Conservation (phyloP, 2,113 vertebrate genomes). For the Eulacestoma nigropectus region DNA sequence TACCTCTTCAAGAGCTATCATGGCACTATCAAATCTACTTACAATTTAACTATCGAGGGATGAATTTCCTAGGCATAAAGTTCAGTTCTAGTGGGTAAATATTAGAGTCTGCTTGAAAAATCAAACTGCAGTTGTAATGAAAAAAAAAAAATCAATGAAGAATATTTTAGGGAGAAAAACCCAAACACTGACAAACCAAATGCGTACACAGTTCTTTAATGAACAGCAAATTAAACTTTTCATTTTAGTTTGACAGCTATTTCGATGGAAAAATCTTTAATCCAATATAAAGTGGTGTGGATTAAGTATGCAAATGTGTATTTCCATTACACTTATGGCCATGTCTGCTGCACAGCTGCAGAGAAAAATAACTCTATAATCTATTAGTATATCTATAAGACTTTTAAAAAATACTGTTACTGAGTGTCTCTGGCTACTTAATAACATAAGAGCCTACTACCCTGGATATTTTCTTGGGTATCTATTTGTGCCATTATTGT, state of each 20-base stretch:
- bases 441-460: not conserved
- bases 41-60: not conserved
- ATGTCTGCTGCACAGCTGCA: not conserved
- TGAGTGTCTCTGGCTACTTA: not conserved
- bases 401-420: not conserved
- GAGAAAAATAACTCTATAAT: not conserved
- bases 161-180: not conserved
- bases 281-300: not conserved
- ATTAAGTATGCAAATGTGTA: not conserved
- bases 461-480: not conserved
- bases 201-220: not conserved
- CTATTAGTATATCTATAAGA: not conserved
- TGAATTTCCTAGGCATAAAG: conserved; percentile 20
- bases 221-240: not conserved
- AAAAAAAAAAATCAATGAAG: not conserved
- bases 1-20: not conserved
- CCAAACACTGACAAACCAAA: not conserved
- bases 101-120: not conserved
- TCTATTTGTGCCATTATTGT: not conserved
- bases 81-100: not conserved
- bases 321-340: not conserved
- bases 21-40: not conserved
- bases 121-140: not conserved
- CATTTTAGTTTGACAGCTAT: not conserved
- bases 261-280: not conserved